Conservation (phyloP, 2,888 invertebrate species). For the Criorhina ranunculi region DNA sequence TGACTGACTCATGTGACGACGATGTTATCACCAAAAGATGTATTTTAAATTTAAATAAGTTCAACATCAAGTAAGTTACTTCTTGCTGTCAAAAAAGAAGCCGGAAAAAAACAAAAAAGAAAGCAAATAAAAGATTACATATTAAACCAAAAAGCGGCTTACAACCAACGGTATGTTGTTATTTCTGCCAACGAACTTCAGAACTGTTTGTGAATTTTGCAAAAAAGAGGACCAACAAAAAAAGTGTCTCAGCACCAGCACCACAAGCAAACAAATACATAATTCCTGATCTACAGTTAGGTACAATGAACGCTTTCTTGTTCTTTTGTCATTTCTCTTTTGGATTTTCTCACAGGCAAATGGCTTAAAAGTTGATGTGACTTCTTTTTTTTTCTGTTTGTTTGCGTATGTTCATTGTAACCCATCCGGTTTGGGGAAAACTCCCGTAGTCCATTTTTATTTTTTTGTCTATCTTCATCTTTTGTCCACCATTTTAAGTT, state of each 20-base stretch:
- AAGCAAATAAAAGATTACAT: conserved; percentile 22
- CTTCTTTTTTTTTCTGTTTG: conserved; percentile 3
- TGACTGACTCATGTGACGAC: conserved; percentile 33
- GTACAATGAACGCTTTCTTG: conserved; percentile 64
- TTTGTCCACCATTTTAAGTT: not conserved
- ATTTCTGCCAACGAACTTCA: conserved; percentile 45
- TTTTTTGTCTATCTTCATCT: not conserved
- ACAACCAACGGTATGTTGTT: conserved; percentile 45
- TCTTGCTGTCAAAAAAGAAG: conserved; percentile 39
- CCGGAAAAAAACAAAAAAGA: too few relatives aligned
- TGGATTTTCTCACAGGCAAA: not conserved
- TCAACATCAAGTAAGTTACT: conserved; percentile 11
- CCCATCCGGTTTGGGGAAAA: conserved; percentile 33
- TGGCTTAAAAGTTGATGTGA: conserved; percentile 13
- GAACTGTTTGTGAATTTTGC: conserved; percentile 42
- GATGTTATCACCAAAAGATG: conserved; percentile 36
- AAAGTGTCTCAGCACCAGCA: not conserved
- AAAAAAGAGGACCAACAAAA: conserved; percentile 10
- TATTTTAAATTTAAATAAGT: conserved; percentile 51
- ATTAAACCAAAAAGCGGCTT: conserved; percentile 56
- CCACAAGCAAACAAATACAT: conserved; percentile 30
- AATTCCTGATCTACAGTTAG: conserved; percentile 67
- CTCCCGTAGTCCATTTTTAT: conserved; percentile 7
- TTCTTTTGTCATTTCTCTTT: conserved; percentile 31
- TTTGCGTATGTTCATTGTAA: conserved; percentile 19